Evolutionary conservation across 1,140 invertebrate genomes (phyloP).

Genomic region (Papilio helenus): DNA sequence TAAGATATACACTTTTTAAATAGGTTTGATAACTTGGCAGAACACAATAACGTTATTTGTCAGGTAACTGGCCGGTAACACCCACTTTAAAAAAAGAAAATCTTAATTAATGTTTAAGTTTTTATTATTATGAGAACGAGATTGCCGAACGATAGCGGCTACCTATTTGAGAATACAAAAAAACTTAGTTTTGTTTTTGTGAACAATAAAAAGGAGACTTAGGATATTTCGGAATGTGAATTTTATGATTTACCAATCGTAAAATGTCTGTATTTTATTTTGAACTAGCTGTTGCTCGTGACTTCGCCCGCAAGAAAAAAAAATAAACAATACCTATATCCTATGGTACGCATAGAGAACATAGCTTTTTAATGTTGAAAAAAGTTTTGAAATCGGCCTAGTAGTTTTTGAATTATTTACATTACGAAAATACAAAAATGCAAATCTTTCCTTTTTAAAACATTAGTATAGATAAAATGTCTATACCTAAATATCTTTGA

Average conservation of each 20-base stretch:
- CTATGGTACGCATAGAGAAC: too few species aligned
- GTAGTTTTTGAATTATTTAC: too few species aligned
- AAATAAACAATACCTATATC: too few species aligned
- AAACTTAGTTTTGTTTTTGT: conserved; percentile 40
- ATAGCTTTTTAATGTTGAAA: too few species aligned
- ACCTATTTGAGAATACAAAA: conserved; percentile 38
- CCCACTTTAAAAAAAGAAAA: conserved; percentile 58
- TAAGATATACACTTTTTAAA: conserved; percentile 23
- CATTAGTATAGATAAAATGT: too few species aligned
- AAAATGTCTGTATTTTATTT: background rate
- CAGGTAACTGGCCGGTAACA: conserved; percentile 59
- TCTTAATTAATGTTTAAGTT: conserved; percentile 56
- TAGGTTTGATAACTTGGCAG: conserved; percentile 44
- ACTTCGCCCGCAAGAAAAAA: too few species aligned
- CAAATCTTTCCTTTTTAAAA: too few species aligned
- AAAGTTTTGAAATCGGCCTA: too few species aligned
- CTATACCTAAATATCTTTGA: too few species aligned
- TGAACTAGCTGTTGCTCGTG: too few species aligned
- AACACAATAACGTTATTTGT: conserved; percentile 67
- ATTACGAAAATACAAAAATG: too few species aligned
- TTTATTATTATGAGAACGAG: conserved; percentile 48
- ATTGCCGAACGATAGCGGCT: conserved; percentile 42
- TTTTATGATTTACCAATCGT: background rate
- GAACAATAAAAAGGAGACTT: background rate
- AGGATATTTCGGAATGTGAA: background rate